phyloP scores from a whole-genome alignment of 1,140 invertebrate species.

The Pseudomyrmex sp. region DNA sequence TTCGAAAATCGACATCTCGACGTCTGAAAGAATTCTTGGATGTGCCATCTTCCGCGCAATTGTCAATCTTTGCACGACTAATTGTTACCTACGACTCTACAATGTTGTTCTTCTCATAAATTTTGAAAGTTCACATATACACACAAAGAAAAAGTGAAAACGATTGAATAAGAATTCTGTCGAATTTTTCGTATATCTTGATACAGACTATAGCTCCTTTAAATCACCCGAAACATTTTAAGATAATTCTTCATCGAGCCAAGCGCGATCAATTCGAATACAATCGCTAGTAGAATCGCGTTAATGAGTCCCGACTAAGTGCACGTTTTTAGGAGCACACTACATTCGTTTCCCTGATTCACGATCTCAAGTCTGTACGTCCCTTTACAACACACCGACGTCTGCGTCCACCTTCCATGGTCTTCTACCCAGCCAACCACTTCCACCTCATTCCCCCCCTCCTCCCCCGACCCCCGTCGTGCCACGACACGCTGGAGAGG shows the following conservation, averaged over 20 bases:
- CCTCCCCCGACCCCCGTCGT: constrained; percentile 17
- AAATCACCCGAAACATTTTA: constrained; percentile 10
- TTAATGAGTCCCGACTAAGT: constrained; percentile 59
- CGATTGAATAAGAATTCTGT: not conserved
- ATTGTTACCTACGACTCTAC: not conserved
- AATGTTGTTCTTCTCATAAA: not conserved
- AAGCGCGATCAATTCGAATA: constrained; percentile 40
- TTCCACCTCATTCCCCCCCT: constrained; percentile 61
- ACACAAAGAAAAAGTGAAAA: not conserved
- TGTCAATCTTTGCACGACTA: not conserved
- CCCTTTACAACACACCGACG: constrained; percentile 55
- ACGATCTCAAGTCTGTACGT: constrained; percentile 36
- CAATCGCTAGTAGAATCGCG: constrained; percentile 47
- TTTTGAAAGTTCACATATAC: not conserved
- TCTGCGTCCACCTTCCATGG: constrained; percentile 63
- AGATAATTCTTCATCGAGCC: constrained; percentile 21
- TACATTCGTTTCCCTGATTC: constrained; percentile 56
- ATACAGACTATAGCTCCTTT: not conserved
- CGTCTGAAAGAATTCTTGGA: constrained; percentile 12
- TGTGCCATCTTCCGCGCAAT: not conserved
- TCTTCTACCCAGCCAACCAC: constrained; percentile 53
- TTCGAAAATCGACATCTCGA: not conserved
- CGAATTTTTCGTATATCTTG: not conserved
- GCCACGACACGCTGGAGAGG: constrained; percentile 60
- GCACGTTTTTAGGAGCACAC: constrained; percentile 59